phyloP scores from a whole-genome alignment of 2,113 vertebrate genomes.

The Cairina moschata region DNA sequence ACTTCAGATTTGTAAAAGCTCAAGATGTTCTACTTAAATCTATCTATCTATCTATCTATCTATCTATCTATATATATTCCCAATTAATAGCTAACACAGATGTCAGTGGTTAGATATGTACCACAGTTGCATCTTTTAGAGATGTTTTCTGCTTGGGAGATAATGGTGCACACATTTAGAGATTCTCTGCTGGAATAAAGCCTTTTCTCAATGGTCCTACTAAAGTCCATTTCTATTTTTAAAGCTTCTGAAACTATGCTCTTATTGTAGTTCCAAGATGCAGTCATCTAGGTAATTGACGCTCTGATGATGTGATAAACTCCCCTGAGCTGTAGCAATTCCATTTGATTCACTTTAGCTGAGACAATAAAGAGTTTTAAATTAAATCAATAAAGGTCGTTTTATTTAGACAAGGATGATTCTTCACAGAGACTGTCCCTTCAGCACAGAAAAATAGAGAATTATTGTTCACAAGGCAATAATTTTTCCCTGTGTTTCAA shows the following conservation, averaged over 20 bases:
- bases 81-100: conserved; percentile 13
- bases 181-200: not conserved
- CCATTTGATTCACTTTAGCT: not conserved
- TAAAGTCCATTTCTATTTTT: not conserved
- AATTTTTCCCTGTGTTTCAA: not conserved
- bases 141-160: not conserved
- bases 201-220: not conserved
- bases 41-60: not conserved
- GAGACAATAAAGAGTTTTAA: not conserved
- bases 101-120: not conserved
- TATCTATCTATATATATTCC: not conserved
- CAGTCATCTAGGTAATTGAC: not conserved
- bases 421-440: not conserved
- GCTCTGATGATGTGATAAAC: not conserved
- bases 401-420: not conserved
- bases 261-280: not conserved
- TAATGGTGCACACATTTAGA: not conserved
- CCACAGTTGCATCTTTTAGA: not conserved
- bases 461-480: not conserved
- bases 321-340: not conserved
- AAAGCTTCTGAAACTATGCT: not conserved
- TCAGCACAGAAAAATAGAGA: not conserved
- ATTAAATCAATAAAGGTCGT: not conserved
- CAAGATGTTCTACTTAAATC: conserved; percentile 6
- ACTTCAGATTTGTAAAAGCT: not conserved